phyloP scores from a whole-genome alignment of 2,113 vertebrate species.

The Lonchura striata region DNA sequence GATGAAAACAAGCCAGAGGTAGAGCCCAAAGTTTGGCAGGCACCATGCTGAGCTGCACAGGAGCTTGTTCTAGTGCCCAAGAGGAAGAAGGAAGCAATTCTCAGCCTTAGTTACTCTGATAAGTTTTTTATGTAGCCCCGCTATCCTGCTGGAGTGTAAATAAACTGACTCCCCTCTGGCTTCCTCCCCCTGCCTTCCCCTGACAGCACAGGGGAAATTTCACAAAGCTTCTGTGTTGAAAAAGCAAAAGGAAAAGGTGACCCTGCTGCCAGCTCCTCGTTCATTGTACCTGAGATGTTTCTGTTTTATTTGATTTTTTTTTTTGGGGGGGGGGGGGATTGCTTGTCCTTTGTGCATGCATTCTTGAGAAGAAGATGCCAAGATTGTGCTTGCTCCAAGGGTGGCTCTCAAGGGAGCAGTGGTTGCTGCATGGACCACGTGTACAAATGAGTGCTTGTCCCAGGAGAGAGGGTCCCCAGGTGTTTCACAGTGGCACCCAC shows the following conservation, averaged over 20 bases:
- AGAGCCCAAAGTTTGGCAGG: not conserved
- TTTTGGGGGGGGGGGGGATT: too few species aligned
- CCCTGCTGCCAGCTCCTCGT: not conserved
- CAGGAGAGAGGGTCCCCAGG: rapidly evolving
- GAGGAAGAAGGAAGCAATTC: conserved; percentile 46
- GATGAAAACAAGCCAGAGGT: not conserved
- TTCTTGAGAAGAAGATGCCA: not conserved
- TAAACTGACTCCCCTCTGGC: conserved; percentile 9
- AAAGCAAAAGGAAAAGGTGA: not conserved
- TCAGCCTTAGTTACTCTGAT: not conserved
- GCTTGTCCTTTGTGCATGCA: not conserved
- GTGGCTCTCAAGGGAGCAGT: not conserved
- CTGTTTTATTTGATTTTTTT: not conserved
- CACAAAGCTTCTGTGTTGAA: not conserved
- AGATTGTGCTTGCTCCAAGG: too few species aligned
- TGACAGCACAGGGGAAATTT: not conserved
- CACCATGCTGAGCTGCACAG: not conserved
- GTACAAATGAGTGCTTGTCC: rapidly evolving
- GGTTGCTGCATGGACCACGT: rapidly evolving
- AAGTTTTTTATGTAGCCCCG: not conserved
- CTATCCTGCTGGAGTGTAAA: conserved; percentile 1
- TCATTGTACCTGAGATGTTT: not conserved
- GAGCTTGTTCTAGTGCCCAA: not conserved
- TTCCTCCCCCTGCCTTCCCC: not conserved
- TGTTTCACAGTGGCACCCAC: rapidly evolving